phyloP scores from a whole-genome alignment of 1,140 invertebrate species.

The Heliconius hewitsoni region DNA sequence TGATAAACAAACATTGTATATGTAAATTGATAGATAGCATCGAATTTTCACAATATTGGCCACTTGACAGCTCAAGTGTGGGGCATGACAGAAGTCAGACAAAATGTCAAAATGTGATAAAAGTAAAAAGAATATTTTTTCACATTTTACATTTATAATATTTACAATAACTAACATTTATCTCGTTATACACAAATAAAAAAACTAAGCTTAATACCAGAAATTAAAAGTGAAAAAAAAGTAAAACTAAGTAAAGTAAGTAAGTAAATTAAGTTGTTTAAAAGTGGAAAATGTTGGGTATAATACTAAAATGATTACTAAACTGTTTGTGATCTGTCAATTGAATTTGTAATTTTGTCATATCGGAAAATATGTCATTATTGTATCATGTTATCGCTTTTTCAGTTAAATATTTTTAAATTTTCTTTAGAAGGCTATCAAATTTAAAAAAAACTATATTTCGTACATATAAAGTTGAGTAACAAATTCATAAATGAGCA shows the following conservation, averaged over 20 bases:
- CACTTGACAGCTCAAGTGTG: background rate
- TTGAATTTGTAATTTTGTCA: background rate
- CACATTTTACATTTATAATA: background rate
- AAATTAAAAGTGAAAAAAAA: too few relatives aligned
- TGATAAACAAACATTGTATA: conserved; percentile 13
- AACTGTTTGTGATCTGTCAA: background rate
- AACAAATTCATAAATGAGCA: too few relatives aligned
- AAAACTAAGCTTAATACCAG: too few relatives aligned
- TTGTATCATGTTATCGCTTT: background rate
- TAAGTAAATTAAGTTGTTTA: too few relatives aligned
- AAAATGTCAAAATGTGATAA: background rate
- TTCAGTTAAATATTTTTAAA: background rate
- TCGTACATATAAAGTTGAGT: too few relatives aligned
- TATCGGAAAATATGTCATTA: background rate
- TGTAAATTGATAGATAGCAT: background rate
- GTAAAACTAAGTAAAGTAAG: too few relatives aligned
- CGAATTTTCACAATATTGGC: conserved; percentile 4
- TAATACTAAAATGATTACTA: background rate
- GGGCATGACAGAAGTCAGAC: background rate
- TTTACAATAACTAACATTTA: too few relatives aligned
- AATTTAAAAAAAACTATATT: too few relatives aligned
- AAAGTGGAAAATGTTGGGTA: too few relatives aligned
- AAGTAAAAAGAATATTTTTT: background rate
- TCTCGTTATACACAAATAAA: too few relatives aligned
- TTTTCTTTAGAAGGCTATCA: background rate